Percentiles rank a stretch among this genome's conserved stretches.
Conservation (phyloP, 2,113 vertebrate species). For the Larimichthys crocea region DNA sequence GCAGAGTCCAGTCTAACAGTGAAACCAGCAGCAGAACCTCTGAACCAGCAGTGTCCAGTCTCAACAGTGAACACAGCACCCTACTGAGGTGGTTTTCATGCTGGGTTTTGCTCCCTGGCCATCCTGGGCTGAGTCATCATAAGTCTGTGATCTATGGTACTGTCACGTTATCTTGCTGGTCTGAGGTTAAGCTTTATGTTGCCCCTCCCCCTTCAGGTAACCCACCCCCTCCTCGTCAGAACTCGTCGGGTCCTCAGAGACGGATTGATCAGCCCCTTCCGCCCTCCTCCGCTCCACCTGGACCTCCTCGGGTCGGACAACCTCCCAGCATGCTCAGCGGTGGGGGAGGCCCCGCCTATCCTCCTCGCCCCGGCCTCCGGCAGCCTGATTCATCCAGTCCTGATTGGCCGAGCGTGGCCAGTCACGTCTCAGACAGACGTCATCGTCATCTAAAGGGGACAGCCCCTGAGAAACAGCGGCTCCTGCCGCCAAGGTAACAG, state of each 20-base stretch:
- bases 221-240: slow-evolving; percentile 62
- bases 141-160: too few species aligned
- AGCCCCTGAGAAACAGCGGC: slow-evolving; percentile 89
- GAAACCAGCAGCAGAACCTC: too few species aligned
- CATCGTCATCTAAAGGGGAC: slow-evolving; percentile 96
- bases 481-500: slow-evolving; percentile 82
- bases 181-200: background rate
- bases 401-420: slow-evolving; percentile 81
- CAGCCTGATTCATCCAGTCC: slow-evolving; percentile 90
- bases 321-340: slow-evolving; percentile 91
- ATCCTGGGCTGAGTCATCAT: too few species aligned
- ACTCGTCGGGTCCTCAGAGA: slow-evolving; percentile 87
- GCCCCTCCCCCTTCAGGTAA: slow-evolving; percentile 40
- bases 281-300: slow-evolving; percentile 83
- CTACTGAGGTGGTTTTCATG: too few species aligned
- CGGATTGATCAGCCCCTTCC: slow-evolving; percentile 94
- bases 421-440: slow-evolving; percentile 91
- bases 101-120: too few species aligned
- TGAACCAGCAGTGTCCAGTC: too few species aligned
- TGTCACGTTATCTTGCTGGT: too few species aligned
- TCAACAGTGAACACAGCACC: too few species aligned
- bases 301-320: slow-evolving; percentile 88
- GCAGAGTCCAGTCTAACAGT: too few species aligned
- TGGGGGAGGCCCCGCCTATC: slow-evolving; percentile 79
- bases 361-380: slow-evolving; percentile 92